These are phyloP conservation scores for Drosophila lacteicornis DNA, from an alignment of 1,140 invertebrate genomes.

Conservation along the genomic window DNA sequence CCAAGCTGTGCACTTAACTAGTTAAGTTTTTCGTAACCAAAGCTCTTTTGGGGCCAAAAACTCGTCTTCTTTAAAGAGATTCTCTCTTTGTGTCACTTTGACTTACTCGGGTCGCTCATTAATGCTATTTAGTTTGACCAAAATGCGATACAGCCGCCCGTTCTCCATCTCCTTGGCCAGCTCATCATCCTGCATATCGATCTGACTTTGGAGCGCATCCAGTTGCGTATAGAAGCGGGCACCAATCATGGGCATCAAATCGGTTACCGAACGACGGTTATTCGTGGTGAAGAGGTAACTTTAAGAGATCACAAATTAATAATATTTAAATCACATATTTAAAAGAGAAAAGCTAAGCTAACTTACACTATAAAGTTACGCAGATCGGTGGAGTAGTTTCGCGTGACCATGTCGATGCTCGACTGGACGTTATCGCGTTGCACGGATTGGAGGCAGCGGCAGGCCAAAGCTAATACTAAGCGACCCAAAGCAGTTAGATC, in stretches of 20 bases:
- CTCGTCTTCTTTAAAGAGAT: background rate
- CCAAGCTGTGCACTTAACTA: too few species aligned
- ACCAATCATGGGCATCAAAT: constrained; percentile 99
- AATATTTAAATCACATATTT: too few species aligned
- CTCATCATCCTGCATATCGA: constrained; percentile 96
- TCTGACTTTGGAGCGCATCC: constrained; percentile 94
- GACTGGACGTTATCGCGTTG: constrained; percentile 93
- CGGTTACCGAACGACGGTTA: constrained; percentile 93
- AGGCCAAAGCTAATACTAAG: constrained; percentile 95
- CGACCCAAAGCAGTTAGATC: constrained; percentile 96
- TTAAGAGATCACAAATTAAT: background rate
- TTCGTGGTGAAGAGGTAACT: constrained; percentile 92
- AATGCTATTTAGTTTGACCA: constrained; percentile 95
- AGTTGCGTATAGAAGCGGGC: constrained; percentile 98
- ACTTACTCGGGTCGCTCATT: constrained; percentile 96
- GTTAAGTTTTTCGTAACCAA: too few species aligned
- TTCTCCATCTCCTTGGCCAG: constrained; percentile 97
- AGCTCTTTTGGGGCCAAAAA: too few species aligned
- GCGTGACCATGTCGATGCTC: constrained; percentile 94
- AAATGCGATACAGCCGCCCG: constrained; percentile 94
- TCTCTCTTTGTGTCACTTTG: background rate
- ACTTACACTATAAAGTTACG: constrained; percentile 96
- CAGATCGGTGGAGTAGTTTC: constrained; percentile 96
- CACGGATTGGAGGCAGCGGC: constrained; percentile 94
- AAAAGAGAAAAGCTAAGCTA: too few species aligned